Evolutionary conservation across 2,888 invertebrate species (phyloP), one percentile per base, ranked within the genome.

Genomic region (Dichetophora obliterata): DNA sequence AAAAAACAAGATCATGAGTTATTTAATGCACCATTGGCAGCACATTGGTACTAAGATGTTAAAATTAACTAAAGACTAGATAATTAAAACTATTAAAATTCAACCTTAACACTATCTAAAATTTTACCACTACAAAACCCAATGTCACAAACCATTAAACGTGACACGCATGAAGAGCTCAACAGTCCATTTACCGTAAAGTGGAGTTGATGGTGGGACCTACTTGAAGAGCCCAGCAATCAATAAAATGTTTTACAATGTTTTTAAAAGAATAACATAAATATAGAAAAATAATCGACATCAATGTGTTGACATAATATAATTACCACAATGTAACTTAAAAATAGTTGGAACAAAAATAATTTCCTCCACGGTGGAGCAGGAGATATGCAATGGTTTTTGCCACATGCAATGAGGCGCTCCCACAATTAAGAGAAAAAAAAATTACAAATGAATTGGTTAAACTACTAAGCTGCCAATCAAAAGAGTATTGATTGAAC

Each of bases 381-480:
- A 24, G 43, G 6, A 6, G 5, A 14, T 3, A 16, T 19, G 6
- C 37, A n/a, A 69, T 63, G 11, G 43, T 43, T 31, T 27, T 34
- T 61, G 61, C 65, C 57, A 57, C 22, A 61, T 68, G 75, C 59
- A 31, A 76, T 31, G 43, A 50, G 31, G 31, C 31, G 63, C 69
- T 70, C 69, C 69, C 69, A 70, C 69, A 54, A 54, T 61, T 54
- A 54, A 54, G 54, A 54, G 8, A 19, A 68, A 22, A 70, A 19
- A 34, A 11, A 9, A 70, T 8, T 11, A 54, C 19, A 54, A 24
- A n/a, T 31, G 24, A 27, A 27, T 48, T 5, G 48, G 27, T 27
- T 11, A 27, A 22, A 19, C 27, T 16, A 22, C 50, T 24, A 19
- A 63, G 63, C 63, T 63, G 27, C 16, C 63, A 34, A 43, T 43